phyloP scores from a whole-genome alignment of 1,140 invertebrate species.

The Scylla paramamosain region DNA sequence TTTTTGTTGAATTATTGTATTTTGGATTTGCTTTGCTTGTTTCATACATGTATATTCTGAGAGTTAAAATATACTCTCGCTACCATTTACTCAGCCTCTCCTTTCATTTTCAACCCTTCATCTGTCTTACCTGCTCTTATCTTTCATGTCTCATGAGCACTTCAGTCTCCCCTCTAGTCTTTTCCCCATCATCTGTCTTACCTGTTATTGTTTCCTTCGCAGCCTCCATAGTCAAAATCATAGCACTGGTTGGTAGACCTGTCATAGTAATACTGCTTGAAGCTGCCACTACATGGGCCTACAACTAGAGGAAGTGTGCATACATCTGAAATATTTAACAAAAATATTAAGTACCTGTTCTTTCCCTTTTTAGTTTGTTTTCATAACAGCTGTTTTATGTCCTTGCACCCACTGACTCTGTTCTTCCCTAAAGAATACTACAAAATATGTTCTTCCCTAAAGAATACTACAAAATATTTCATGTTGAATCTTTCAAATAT shows the following conservation, averaged over 20 bases:
- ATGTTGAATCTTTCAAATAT: too few species aligned
- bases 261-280: conserved; percentile 89
- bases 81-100: too few species aligned
- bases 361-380: background rate
- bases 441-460: background rate
- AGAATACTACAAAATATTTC: too few species aligned
- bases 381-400: background rate
- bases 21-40: too few species aligned
- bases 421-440: background rate
- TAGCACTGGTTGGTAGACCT: conserved; percentile 84
- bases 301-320: conserved; percentile 87
- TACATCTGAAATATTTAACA: conserved; percentile 82
- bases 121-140: too few species aligned
- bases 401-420: background rate
- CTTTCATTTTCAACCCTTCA: too few species aligned
- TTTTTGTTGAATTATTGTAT: too few species aligned
- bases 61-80: too few species aligned
- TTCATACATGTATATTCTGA: too few species aligned
- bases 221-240: conserved; percentile 86
- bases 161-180: too few species aligned
- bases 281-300: conserved; percentile 87
- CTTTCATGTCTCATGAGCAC: too few species aligned
- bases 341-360: background rate
- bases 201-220: conserved; percentile 87
- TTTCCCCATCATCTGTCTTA: conserved; percentile 79